Base-by-base conservation (phyloP, 2,888 invertebrate genomes). In the Euplagia quadripunctaria region DNA sequence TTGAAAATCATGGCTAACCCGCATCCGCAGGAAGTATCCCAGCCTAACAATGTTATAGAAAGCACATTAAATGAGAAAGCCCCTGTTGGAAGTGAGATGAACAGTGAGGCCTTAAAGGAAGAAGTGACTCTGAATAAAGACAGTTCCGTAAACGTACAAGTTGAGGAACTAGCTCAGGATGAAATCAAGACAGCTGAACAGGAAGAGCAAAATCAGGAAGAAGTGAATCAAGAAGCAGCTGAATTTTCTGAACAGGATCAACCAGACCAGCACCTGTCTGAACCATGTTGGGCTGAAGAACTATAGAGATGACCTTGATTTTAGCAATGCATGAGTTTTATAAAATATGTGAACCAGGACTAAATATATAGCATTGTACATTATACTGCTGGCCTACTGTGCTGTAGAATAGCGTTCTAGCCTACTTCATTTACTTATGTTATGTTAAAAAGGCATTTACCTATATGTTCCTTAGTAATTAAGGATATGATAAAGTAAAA, bases 401-500 rank as follows among this genome's bases (percentile, higher is more conserved):
- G 8, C 9, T 51, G n/a, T n/a, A n/a, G n/a, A n/a, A n/a, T n/a
- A n/a, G n/a, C n/a, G 1, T 52, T 67, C 4, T 11, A 7, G 16
- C 9, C 8, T 52, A n/a, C 6, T 42, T 12, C 11, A 55, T 7
- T 46, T 14, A n/a, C 14, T 61, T 1, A 31, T 46, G 31, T 17
- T 61, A 31, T 43, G 46, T 31, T 31, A 9, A 43, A 61, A 46
- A 20, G 9, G 31, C 31, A 69, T 12, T 41, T 5, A 66, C 43
- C 43, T 46, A 1, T 20, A 17, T 55, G 31, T 69, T 61, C 2
- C 17, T 1, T 68, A 43, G 55, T 17, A 4, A 31, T 49, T 20
- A 68, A 46, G 61, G 14, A 66, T 7, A 16, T 51, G 66, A 49
- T 31, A 43, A 46, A 31, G 17, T 69, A 69, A 61, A 70, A 70